Conservation (phyloP, 2,797 vertebrate genomes). For the Morus bassanus region DNA sequence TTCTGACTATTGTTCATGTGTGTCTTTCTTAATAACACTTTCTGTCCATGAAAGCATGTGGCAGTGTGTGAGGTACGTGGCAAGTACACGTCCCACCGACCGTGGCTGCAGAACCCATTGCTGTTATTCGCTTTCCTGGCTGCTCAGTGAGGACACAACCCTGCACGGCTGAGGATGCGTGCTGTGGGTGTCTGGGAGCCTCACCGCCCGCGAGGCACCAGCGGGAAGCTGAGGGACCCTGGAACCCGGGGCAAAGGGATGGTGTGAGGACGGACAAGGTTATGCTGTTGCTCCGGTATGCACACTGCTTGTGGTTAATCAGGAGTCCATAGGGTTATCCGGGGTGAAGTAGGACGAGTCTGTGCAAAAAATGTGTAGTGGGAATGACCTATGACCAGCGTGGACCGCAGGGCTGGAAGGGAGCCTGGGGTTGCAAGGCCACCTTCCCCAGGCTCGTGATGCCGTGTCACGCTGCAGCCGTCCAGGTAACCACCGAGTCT, state of each 20-base stretch:
- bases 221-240: background rate
- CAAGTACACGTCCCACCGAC: accelerated
- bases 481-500: accelerated
- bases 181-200: too few relatives aligned
- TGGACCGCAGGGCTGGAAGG: background rate
- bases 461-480: accelerated
- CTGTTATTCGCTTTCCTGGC: accelerated
- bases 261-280: background rate
- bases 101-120: accelerated
- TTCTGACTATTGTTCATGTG: accelerated
- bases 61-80: accelerated
- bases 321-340: too few relatives aligned
- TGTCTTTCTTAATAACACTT: background rate
- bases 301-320: background rate
- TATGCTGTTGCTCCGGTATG: accelerated
- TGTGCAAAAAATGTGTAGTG: background rate
- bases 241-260: background rate
- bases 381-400: background rate
- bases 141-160: accelerated
- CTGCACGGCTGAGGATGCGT: accelerated
- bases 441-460: accelerated
- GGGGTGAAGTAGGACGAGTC: background rate
- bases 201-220: accelerated
- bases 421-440: background rate
- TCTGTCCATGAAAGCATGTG: accelerated